Base-by-base conservation (phyloP, 2,888 invertebrate genomes). In the Eilema depressum region DNA sequence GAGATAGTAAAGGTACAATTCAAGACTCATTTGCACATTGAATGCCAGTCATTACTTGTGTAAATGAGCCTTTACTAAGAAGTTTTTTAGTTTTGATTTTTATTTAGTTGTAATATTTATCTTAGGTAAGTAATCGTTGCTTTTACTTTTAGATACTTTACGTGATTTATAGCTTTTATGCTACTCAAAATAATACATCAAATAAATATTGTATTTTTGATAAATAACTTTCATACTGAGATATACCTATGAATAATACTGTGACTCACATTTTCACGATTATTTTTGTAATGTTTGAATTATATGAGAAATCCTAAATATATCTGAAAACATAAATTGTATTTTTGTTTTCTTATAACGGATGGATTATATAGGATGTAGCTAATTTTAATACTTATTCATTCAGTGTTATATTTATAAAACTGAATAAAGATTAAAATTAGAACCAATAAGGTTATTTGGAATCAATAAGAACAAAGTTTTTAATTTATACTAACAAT, bases 151-250 rank as follows among this genome's bases (percentile, higher is more conserved):
- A 63, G 53, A 61, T 62, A 68, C 33, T 57, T 53, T 66, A n/a
- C 3, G 28, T 69, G 72, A 72, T 69, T 72, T 69, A 72, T 72
- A 60, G 53, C 25, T 30, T 64, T 64, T 64, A 60, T 26, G 56
- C 28, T 65, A 62, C 62, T 66, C n/a, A 62, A 41, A 64, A 61
- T 60, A 68, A 68, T 59, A 61, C 33, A 61, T 61, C 30, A 71
- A 66, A 68, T 30, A n/a, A 30, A 56, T 64, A 56, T 64, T 47
- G 26, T 47, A 47, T 64, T 30, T 71, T 66, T 68, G 68, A 68
- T 71, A 68, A 68, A 60, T 68, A 41, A 61, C 53, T 68, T 61
- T 71, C 64, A 25, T n/a, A 62, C 37, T 60, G 14, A 60, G 23
- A 63, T 57, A 65, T 66, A n/a, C n/a, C n/a, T n/a, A 47, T 63